A percentile compares a stretch with the other conserved stretches of the same genome.
Conservation (phyloP, 2,888 invertebrate species). For the Hirudinaria manillensis region DNA sequence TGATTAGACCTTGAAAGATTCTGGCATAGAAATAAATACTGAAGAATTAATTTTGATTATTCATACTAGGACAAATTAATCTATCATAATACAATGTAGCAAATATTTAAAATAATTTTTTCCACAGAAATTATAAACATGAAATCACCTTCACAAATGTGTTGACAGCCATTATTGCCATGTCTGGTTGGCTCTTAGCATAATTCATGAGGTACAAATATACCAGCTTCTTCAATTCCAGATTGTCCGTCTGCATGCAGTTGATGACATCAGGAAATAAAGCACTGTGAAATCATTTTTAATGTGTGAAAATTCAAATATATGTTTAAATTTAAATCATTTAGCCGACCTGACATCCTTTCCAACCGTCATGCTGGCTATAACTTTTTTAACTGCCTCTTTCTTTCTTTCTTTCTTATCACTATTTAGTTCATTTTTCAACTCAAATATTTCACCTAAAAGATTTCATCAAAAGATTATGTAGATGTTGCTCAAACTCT, state of each 20-base stretch:
- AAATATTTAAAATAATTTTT: too few species aligned
- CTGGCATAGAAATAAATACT: too few species aligned
- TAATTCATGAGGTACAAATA: conserved; percentile 99
- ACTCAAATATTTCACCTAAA: conserved; percentile 88
- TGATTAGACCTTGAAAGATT: background rate
- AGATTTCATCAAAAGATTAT: conserved; percentile 13
- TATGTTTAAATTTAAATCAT: background rate
- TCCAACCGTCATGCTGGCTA: conserved; percentile 99
- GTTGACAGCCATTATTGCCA: conserved; percentile 99
- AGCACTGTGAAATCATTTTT: conserved; percentile 58
- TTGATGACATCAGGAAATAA: conserved; percentile 98
- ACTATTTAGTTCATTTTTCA: conserved; percentile 96
- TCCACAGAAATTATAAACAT: background rate
- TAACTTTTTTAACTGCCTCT: conserved; percentile 99
- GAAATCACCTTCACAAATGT: conserved; percentile 91
- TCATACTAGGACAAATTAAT: too few species aligned
- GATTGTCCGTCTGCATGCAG: conserved; percentile 99
- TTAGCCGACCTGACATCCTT: conserved; percentile 78
- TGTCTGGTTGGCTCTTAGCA: conserved; percentile 98
- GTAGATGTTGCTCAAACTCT: background rate
- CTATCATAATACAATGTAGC: too few species aligned
- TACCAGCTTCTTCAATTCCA: conserved; percentile 95
- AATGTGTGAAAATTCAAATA: background rate
- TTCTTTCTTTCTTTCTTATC: conserved; percentile 99
- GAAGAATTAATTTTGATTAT: too few species aligned